Percentiles rank a stretch among this genome's conserved stretches.
Conservation (phyloP, 2,113 vertebrate genomes). For the Narcine bancroftii region DNA sequence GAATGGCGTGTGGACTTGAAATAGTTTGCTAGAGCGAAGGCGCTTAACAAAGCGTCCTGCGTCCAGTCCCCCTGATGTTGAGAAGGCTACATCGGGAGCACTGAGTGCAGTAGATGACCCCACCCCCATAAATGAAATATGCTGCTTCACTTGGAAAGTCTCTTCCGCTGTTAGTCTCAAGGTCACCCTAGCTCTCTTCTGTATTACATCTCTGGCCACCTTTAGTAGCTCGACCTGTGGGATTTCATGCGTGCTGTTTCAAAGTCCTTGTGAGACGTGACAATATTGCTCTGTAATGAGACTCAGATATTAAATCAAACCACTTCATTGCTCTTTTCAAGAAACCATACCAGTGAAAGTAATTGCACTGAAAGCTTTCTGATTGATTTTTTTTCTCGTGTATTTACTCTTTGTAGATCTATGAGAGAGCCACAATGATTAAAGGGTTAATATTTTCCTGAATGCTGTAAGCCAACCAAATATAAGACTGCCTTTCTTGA, state of each 20-base stretch:
- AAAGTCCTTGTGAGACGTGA: conserved; percentile 46
- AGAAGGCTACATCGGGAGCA: no score
- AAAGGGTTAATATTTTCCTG: conserved; percentile 70
- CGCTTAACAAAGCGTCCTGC: no score
- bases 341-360: conserved; percentile 69
- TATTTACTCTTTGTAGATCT: conserved; percentile 70
- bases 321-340: conserved; percentile 63
- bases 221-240: not conserved
- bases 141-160: no score
- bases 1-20: no score
- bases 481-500: conserved; percentile 55
- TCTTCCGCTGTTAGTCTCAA: not conserved
- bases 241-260: not conserved
- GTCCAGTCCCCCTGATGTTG: no score
- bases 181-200: not conserved
- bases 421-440: conserved; percentile 61
- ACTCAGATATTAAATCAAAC: conserved; percentile 69
- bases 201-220: not conserved
- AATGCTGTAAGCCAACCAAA: conserved; percentile 58
- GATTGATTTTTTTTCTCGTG: conserved; percentile 74
- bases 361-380: conserved; percentile 74
- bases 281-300: conserved; percentile 69
- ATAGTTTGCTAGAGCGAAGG: no score
- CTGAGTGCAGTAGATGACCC: no score
- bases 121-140: no score